Conservation (phyloP, 2,113 vertebrate species). For the Paramormyrops kingsleyae region DNA sequence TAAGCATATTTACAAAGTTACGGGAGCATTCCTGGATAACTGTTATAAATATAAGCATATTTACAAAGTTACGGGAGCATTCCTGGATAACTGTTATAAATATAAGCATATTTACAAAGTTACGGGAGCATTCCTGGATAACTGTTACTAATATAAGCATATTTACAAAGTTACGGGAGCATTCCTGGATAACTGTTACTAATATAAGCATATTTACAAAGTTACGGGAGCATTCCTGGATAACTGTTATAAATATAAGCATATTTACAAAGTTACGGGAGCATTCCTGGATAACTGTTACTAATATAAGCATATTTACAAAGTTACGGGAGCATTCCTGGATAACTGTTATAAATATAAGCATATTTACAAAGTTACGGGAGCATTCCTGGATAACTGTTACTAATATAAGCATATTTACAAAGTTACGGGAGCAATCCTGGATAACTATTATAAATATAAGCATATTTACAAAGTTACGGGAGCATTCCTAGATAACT, state of each 20-base stretch:
- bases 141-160: too few species aligned
- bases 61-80: not conserved
- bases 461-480: too few species aligned
- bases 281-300: not conserved
- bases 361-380: not conserved
- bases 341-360: not conserved
- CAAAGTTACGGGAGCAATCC: not conserved
- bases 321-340: not conserved
- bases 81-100: not conserved
- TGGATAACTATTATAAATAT: too few species aligned
- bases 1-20: not conserved
- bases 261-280: not conserved
- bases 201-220: too few species aligned
- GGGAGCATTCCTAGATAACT: not conserved
- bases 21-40: not conserved
- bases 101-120: not conserved
- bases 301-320: too few species aligned
- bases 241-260: not conserved
- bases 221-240: not conserved
- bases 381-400: too few species aligned
- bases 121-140: not conserved
- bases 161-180: not conserved
- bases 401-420: too few species aligned
- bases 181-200: too few species aligned
- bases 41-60: too few species aligned